Evolutionary conservation across 1,140 invertebrate genomes (phyloP).

Genomic region (Drosophila yakuba): DNA sequence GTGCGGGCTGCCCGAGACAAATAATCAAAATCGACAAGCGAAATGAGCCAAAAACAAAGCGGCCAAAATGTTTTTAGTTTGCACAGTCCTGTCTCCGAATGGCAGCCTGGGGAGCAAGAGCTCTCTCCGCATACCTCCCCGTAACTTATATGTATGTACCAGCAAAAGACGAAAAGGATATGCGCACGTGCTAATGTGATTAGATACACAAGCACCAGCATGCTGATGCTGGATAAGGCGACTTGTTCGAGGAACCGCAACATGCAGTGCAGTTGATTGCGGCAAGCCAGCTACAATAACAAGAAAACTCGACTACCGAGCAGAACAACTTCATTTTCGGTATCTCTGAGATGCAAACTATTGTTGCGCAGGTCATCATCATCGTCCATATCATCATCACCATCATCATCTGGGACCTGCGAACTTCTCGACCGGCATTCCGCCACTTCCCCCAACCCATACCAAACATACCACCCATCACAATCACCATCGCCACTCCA

Average conservation of each 20-base stretch:
- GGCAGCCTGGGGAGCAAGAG: constrained; percentile 61
- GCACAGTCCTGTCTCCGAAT: constrained; percentile 33
- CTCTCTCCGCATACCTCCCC: background rate
- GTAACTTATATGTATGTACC: background rate
- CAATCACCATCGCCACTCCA: background rate
- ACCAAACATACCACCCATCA: background rate
- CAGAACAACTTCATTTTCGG: constrained; percentile 43
- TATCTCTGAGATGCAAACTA: constrained; percentile 77
- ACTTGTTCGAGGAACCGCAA: constrained; percentile 68
- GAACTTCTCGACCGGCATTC: constrained; percentile 57
- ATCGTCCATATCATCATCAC: constrained; percentile 33
- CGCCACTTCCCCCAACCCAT: background rate
- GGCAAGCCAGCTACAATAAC: constrained; percentile 63
- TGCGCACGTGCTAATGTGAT: constrained; percentile 82
- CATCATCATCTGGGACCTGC: constrained; percentile 23
- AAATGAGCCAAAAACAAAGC: constrained; percentile 82
- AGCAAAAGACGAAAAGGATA: constrained; percentile 59
- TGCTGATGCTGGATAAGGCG: constrained; percentile 10
- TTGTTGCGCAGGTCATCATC: constrained; percentile 76
- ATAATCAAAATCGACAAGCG: constrained; percentile 82
- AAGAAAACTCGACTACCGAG: constrained; percentile 14
- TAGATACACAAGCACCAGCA: constrained; percentile 56
- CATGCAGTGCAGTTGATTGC: constrained; percentile 82
- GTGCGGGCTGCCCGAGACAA: constrained; percentile 70
- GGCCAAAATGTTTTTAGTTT: constrained; percentile 80